phyloP scores from a whole-genome alignment of 2,888 invertebrate species.

The Strigamia crassipes region DNA sequence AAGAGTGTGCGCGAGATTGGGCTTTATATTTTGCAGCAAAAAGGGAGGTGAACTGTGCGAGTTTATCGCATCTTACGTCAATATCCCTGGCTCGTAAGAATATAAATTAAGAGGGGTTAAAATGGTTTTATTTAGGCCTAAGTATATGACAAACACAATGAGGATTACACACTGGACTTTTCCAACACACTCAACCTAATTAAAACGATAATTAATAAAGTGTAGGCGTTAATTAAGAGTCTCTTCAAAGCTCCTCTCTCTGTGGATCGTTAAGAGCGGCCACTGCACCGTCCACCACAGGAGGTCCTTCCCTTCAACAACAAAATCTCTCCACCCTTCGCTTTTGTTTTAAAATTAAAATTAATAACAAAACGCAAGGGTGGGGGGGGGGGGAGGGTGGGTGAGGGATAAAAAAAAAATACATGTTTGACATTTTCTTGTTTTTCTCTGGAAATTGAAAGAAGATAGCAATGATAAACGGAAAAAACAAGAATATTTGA shows the following conservation, averaged over 20 bases:
- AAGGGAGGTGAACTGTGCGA: background rate
- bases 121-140: background rate
- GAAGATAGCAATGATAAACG: too few species aligned
- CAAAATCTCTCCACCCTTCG: slow-evolving; percentile 25
- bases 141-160: background rate
- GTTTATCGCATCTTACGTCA: background rate
- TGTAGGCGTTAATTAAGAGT: slow-evolving; percentile 43
- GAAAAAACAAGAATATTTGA: background rate
- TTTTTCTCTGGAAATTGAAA: too few species aligned
- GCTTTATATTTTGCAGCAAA: too few species aligned
- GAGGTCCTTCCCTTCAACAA: background rate
- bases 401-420: background rate
- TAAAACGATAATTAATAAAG: slow-evolving; percentile 46
- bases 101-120: background rate
- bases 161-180: slow-evolving; percentile 14
- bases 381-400: too few species aligned
- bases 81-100: background rate
- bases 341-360: slow-evolving; percentile 1
- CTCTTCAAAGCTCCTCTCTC: slow-evolving; percentile 4
- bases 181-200: slow-evolving; percentile 33
- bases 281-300: slow-evolving; percentile 19
- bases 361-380: slow-evolving; percentile 4
- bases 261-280: background rate
- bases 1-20: background rate
- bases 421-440: background rate